Percentiles rank a stretch among this genome's conserved stretches.
phyloP scores from a whole-genome alignment of 2,797 vertebrate species.

The Sebastes vulpes region DNA sequence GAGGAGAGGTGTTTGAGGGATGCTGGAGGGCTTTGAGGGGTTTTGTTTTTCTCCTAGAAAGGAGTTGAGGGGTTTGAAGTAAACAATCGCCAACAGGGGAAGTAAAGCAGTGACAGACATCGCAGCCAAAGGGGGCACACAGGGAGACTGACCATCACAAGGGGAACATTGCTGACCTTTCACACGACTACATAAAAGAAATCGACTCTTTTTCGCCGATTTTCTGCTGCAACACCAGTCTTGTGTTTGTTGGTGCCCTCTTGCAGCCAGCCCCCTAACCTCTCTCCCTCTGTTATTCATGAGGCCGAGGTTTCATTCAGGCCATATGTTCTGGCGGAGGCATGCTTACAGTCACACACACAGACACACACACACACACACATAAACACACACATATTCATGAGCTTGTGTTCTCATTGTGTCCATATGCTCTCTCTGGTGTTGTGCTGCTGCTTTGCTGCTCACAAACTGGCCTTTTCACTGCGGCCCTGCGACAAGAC shows the following conservation, averaged over 20 bases:
- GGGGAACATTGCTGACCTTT: slow-evolving; percentile 23
- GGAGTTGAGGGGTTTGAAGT: slow-evolving; percentile 34
- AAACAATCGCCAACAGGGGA: slow-evolving; percentile 38
- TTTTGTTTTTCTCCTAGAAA: slow-evolving; percentile 53
- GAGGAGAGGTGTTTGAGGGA: slow-evolving; percentile 25
- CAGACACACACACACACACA: slow-evolving; percentile 27
- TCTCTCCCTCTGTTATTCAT: slow-evolving; percentile 67
- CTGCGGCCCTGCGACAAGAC: slow-evolving; percentile 64
- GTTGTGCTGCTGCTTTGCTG: slow-evolving; percentile 86
- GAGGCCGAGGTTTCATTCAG: slow-evolving; percentile 69
- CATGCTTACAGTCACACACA: slow-evolving; percentile 64
- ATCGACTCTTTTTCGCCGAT: background rate
- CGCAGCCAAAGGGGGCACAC: background rate
- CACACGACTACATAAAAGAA: background rate
- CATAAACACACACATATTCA: slow-evolving; percentile 84
- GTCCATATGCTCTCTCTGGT: slow-evolving; percentile 91
- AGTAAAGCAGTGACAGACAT: slow-evolving; percentile 26
- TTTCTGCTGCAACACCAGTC: background rate
- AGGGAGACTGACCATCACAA: slow-evolving; percentile 6
- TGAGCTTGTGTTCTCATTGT: slow-evolving; percentile 88
- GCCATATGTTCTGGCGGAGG: slow-evolving; percentile 77
- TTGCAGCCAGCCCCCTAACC: slow-evolving; percentile 16
- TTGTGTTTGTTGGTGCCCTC: background rate
- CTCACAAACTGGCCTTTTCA: slow-evolving; percentile 89
- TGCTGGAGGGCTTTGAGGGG: slow-evolving; percentile 37